Conservation (phyloP, 2,888 invertebrate species). For the Gastrophysa polygoni region DNA sequence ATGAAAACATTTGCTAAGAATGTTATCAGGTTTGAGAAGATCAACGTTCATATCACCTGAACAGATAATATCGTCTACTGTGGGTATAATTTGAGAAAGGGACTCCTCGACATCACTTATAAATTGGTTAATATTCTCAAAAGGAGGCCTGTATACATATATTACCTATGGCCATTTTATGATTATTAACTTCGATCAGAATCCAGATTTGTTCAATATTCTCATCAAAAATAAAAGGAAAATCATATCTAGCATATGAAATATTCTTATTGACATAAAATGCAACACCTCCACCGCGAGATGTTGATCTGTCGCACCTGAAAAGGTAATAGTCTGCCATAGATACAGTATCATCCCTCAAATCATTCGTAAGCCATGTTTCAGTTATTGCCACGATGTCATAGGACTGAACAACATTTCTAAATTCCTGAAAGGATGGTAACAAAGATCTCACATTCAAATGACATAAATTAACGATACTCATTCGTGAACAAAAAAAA, state of each 20-base stretch:
- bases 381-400: slow-evolving; percentile 5
- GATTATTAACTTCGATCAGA: neutral
- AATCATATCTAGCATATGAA: slow-evolving; percentile 2
- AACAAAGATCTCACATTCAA: too few relatives aligned
- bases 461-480: too few relatives aligned
- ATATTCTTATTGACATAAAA: neutral
- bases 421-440: neutral
- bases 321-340: neutral
- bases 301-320: neutral
- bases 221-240: neutral
- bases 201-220: slow-evolving; percentile 9
- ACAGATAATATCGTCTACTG: neutral
- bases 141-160: neutral
- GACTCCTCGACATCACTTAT: neutral
- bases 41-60: too few relatives aligned
- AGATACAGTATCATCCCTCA: slow-evolving; percentile 3
- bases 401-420: neutral
- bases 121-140: neutral
- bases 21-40: too few relatives aligned
- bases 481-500: too few relatives aligned
- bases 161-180: neutral
- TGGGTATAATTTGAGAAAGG: neutral
- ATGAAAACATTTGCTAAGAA: neutral
- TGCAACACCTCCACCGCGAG: slow-evolving; percentile 2
- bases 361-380: slow-evolving; percentile 2